Evolutionary conservation across 2,888 invertebrate genomes (phyloP).

Genomic region (Napeogenes inachia): DNA sequence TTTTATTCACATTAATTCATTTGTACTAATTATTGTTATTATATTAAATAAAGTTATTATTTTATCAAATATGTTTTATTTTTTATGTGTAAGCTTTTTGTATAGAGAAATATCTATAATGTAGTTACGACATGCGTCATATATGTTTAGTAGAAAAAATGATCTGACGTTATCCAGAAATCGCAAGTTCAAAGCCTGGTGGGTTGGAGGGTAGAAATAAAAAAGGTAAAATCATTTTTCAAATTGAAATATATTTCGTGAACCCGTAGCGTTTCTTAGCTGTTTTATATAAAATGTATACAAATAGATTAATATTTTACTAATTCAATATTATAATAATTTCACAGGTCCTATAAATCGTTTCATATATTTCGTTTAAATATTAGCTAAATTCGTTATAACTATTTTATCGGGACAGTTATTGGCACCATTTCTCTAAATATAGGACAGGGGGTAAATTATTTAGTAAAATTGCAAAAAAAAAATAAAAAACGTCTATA

Average conservation of each 20-base stretch:
- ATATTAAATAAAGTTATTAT: conserved; percentile 17
- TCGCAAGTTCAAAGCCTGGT: not conserved
- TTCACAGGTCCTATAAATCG: conserved; percentile 56
- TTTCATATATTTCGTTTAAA: conserved; percentile 43
- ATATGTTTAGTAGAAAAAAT: too few relatives aligned
- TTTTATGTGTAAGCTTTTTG: not conserved
- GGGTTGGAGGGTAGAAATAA: conserved; percentile 17
- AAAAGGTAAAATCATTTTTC: conserved; percentile 52
- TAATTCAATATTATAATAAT: conserved; percentile 45
- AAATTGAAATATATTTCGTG: conserved; percentile 73
- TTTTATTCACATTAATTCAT: not conserved
- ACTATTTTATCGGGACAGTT: conserved; percentile 50
- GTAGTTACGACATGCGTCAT: too few relatives aligned
- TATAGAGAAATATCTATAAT: too few relatives aligned
- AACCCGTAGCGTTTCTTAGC: conserved; percentile 78
- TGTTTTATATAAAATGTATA: conserved; percentile 70
- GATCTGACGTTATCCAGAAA: conserved; percentile 26
- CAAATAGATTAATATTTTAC: conserved; percentile 61
- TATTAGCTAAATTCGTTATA: conserved; percentile 45
- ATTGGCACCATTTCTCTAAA: conserved; percentile 62
- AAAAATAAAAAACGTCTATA: not conserved
- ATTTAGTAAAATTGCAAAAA: not conserved
- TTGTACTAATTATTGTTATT: not conserved
- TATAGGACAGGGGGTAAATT: conserved; percentile 27
- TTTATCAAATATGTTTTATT: conserved; percentile 10